Conservation (phyloP, 1,140 invertebrate species). For the Subanguina moxae region DNA sequence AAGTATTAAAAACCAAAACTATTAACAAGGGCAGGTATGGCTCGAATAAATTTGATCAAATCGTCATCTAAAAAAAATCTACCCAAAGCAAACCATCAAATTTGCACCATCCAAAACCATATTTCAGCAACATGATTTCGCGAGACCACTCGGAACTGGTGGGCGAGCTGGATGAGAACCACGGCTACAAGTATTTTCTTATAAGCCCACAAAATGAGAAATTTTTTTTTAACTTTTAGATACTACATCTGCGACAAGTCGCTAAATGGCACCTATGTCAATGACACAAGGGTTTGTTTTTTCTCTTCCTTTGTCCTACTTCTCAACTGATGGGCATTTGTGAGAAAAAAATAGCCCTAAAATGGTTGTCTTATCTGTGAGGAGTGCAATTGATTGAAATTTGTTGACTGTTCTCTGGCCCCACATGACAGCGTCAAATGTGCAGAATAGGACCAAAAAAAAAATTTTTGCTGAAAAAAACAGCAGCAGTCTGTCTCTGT, state of each 20-base stretch:
- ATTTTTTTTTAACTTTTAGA: slow-evolving; percentile 23
- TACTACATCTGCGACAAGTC: slow-evolving; percentile 57
- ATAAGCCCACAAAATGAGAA: too few relatives aligned
- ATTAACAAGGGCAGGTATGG: too few relatives aligned
- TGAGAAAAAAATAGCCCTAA: not conserved
- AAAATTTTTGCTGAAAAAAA: too few relatives aligned
- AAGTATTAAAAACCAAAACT: too few relatives aligned
- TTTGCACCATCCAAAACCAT: not conserved
- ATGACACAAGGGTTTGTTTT: slow-evolving; percentile 58
- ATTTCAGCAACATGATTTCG: slow-evolving; percentile 52
- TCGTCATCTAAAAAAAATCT: too few relatives aligned
- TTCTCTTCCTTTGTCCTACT: not conserved
- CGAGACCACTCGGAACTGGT: slow-evolving; percentile 48
- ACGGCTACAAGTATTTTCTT: too few relatives aligned
- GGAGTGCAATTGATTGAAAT: not conserved
- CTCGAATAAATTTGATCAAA: too few relatives aligned
- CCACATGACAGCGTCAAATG: not conserved
- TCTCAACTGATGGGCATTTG: not conserved
- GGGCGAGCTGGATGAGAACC: slow-evolving; percentile 26
- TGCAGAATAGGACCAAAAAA: too few relatives aligned
- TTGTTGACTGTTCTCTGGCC: not conserved
- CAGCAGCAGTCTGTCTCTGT: too few relatives aligned
- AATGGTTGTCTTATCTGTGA: not conserved
- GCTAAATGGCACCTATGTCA: slow-evolving; percentile 61
- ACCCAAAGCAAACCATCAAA: not conserved